phyloP scores from a whole-genome alignment of 2,888 invertebrate genomes.

The Tetranychus piercei region DNA sequence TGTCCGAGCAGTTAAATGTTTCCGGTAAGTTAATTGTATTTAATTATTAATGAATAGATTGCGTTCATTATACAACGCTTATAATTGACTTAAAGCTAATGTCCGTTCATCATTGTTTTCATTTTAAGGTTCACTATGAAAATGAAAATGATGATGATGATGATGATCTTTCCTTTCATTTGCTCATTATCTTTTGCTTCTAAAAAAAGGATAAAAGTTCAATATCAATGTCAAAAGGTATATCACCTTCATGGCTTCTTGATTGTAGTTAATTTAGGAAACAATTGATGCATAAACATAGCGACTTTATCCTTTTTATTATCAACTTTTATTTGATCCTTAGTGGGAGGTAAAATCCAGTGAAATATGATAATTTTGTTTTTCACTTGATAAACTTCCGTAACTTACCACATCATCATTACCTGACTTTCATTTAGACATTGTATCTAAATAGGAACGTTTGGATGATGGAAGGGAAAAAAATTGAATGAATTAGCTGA shows the following conservation, averaged over 20 bases:
- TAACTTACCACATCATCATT: not conserved
- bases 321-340: not conserved
- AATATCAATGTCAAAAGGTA: not conserved
- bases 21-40: not conserved
- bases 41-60: not conserved
- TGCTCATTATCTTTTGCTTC: not conserved
- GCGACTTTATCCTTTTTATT: not conserved
- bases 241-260: not conserved
- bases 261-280: conserved; percentile 1
- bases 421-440: not conserved
- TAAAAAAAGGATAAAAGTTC: not conserved
- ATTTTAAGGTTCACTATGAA: not conserved
- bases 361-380: not conserved
- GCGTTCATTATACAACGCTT: too few species aligned
- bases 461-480: too few species aligned
- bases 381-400: not conserved
- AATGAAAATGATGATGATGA: not conserved
- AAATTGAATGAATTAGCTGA: too few species aligned
- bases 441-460: too few species aligned
- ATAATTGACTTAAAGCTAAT: not conserved
- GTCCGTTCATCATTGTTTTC: not conserved
- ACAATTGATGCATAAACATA: not conserved
- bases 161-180: not conserved
- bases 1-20: not conserved
- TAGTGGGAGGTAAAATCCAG: not conserved